Base-by-base conservation (phyloP, 2,797 vertebrate species). In the Darevskia nairensis region DNA sequence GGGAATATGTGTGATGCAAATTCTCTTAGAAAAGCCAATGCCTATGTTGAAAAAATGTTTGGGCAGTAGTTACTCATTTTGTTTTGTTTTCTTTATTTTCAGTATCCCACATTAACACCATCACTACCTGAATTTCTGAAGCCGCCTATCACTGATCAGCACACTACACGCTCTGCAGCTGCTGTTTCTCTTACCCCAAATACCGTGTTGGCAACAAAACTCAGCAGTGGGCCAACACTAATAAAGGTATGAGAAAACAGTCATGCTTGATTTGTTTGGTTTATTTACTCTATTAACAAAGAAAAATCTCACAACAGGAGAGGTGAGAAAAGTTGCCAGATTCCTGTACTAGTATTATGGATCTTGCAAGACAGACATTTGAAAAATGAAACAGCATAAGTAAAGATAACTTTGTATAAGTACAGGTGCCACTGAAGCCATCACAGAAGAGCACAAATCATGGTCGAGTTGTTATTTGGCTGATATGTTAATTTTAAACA, bases 211-310 rank as follows among this genome's bases (percentile, higher is more conserved):
- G 95, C 97, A 84, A 84, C 94, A 77, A 97, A 98, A 86, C 94
- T 97, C 32, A 68, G 83, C 88, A 86, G 78, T 8, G 97, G 96
- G 80, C 98, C 98, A 41, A 91, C 98, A 0, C 97, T 99, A 72
- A 96, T 99, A n/a, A 99, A 99, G 98, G 99, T 99, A 94, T 81
- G 96, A 89, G 74, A 81, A 1, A 9, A 4, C 46, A 35, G 13
- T 2, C 55, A 1, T 8, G 8, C 32, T 4, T 4, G 75, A 32
- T 59, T 11, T 21, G 61, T 68, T 1, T 6, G 32, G 74, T 85
- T 69, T 29, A 29, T 87, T 1, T 0, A 71, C 44, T 50, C 29
- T 39, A 74, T 87, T 1, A 11, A 81, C 44, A 50, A 5, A 46
- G 0, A 23, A 46, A 9, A 23, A 27, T 74, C 59, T 68, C n/a